Evolutionary conservation across 2,113 vertebrate genomes (phyloP), one percentile per base, ranked within the genome.

Genomic region (Halichoeres trimaculatus): DNA sequence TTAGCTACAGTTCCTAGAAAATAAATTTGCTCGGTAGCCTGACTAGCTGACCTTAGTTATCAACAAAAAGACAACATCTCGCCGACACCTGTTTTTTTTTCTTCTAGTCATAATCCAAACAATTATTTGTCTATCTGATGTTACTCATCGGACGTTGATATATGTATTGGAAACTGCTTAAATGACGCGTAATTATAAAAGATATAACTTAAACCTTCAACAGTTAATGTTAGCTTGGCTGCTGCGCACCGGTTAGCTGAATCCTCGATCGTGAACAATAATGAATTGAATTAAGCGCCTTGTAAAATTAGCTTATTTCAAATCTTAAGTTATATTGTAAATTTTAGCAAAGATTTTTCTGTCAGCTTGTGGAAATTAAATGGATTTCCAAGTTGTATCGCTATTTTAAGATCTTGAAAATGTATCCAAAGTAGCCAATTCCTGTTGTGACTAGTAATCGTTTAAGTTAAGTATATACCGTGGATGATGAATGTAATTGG

Each of bases 51-150:
- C 80, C 80, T 64, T 57, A 30, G 13, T 26, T 63, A 65, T 59
- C 63, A 88, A 86, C 88, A 88, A 86, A 88, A 78, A 70, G 41
- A 52, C 48, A 10, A 8, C 0, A 7, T 6, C 24, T 23, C 7
- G 2, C 8, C 2, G 14, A 11, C 12, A 3, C 0, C 1, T 17
- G 4, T 16, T 7, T 20, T 10, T n/a, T 14, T 3, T 5, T 2
- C 35, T 35, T 62, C 3, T 22, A 9, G 9, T 0, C 8, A 11
- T 3, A 50, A 1, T 13, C 20, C 20, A 2, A 4, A 47, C 51
- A 56, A 34, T 16, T 0, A 8, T 13, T 2, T 0, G 0, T 2
- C 30, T 30, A 6, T 30, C 30, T 30, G 30, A 30, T 30, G 6
- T 30, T 3, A 30, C 3, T 30, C 30, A 4, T 30, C 30, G 6